Conservation (phyloP, 2,797 vertebrate genomes). For the Chloroceryle inda region DNA sequence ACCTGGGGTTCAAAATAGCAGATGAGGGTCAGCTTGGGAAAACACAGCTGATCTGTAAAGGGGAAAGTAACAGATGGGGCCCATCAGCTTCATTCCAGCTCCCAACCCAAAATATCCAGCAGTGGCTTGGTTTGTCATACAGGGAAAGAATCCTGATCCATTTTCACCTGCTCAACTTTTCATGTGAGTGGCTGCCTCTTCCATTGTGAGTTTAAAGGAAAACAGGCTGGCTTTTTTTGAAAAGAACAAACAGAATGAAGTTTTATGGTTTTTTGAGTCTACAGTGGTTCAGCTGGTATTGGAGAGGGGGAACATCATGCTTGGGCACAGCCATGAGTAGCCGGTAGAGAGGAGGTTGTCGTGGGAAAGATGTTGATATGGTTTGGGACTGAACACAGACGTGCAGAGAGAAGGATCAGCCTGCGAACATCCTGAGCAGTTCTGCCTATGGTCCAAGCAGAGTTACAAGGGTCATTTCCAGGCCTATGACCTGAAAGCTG, state of each 20-base stretch:
- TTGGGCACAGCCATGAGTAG: background rate
- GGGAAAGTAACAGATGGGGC: conserved; percentile 46
- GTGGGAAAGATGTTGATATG: background rate
- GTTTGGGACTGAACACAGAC: background rate
- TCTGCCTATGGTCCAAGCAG: background rate
- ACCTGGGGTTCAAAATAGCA: conserved; percentile 59
- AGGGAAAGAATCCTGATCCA: conserved; percentile 4
- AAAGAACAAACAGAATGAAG: background rate
- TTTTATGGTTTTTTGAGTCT: background rate
- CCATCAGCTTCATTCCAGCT: background rate
- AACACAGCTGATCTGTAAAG: conserved; percentile 59
- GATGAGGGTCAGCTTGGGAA: conserved; percentile 58
- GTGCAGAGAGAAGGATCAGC: background rate
- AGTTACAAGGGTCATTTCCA: conserved; percentile 8
- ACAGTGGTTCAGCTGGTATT: background rate
- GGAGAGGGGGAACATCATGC: background rate
- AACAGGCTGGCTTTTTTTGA: background rate
- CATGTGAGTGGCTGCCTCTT: background rate
- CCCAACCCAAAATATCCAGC: conserved; percentile 30
- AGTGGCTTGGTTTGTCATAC: background rate
- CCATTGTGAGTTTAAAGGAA: background rate
- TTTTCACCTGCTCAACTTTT: conserved; percentile 40
- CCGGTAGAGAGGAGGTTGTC: background rate
- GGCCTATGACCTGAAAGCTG: background rate
- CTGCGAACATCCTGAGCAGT: background rate